These are phyloP conservation scores for Ambastaia sidthimunki DNA, from an alignment of 2,797 vertebrate genomes.

Conservation along the genomic window DNA sequence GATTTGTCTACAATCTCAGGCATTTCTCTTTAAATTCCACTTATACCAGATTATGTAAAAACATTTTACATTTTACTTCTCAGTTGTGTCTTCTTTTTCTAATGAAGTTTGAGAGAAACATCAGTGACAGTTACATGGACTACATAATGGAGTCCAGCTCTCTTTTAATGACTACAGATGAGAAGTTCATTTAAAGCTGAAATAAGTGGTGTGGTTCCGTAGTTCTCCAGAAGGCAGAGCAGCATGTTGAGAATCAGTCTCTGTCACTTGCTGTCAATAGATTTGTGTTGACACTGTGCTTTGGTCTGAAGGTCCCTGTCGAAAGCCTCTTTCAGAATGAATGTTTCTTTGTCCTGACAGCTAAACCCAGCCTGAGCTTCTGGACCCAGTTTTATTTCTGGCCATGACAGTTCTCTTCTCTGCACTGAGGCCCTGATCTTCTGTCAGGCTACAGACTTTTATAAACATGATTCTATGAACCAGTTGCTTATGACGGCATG, in stretches of 20 bases:
- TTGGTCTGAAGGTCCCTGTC: constrained; percentile 19
- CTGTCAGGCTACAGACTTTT: constrained; percentile 7
- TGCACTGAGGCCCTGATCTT: neutral
- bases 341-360: constrained; percentile 29
- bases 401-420: neutral
- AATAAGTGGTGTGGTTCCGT: neutral
- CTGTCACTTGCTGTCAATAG: constrained; percentile 13
- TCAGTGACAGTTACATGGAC: neutral
- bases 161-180: neutral
- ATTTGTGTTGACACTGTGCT: constrained; percentile 38
- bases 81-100: no score
- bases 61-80: no score
- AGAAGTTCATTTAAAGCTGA: neutral
- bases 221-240: neutral
- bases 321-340: constrained; percentile 17
- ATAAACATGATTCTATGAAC: neutral
- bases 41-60: no score
- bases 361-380: constrained; percentile 14
- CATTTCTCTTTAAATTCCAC: no score
- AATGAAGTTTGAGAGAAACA: no score
- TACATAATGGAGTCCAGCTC: neutral
- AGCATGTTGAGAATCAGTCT: constrained; percentile 17
- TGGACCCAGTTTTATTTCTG: constrained; percentile 9
- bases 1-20: no score
- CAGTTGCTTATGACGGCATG: neutral